Conservation (phyloP, 53 echinoderm and acorn worm genomes). For the Apostichopus leukothele region DNA sequence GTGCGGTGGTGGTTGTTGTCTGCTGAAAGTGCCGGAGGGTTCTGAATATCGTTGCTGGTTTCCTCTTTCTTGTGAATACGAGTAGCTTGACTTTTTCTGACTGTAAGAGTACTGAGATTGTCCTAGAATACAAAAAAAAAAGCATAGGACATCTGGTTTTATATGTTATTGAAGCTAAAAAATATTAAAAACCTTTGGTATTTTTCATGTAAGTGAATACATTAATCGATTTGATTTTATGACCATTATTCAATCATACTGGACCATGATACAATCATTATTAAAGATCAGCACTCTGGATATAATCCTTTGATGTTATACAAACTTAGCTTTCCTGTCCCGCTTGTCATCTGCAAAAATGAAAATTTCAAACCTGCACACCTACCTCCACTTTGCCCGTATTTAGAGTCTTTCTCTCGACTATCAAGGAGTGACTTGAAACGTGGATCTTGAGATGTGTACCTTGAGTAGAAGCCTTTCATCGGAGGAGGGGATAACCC, state of each 20-base stretch:
- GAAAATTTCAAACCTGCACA: neutral
- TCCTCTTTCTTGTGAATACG: slow-evolving; percentile 9
- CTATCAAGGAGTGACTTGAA: slow-evolving; percentile 4
- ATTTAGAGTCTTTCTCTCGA: neutral
- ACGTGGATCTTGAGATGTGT: slow-evolving; percentile 33
- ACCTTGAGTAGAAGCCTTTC: slow-evolving; percentile 32
- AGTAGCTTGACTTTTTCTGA: neutral
- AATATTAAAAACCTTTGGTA: too few relatives aligned
- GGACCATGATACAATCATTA: too few relatives aligned
- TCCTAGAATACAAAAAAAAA: neutral
- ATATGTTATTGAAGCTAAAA: too few relatives aligned
- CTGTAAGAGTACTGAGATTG: neutral
- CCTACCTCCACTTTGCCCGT: neutral
- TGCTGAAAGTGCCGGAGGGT: neutral
- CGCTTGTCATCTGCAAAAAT: neutral
- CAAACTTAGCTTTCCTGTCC: too few relatives aligned
- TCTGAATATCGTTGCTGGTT: neutral
- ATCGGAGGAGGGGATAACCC: neutral
- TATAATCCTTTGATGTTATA: too few relatives aligned
- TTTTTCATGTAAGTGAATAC: too few relatives aligned
- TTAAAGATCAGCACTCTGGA: too few relatives aligned
- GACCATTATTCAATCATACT: too few relatives aligned
- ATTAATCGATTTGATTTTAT: too few relatives aligned
- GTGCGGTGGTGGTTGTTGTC: neutral
- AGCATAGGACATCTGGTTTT: too few relatives aligned